Evolutionary conservation across 1,140 invertebrate species (phyloP).

Genomic region (Patella vulgata): DNA sequence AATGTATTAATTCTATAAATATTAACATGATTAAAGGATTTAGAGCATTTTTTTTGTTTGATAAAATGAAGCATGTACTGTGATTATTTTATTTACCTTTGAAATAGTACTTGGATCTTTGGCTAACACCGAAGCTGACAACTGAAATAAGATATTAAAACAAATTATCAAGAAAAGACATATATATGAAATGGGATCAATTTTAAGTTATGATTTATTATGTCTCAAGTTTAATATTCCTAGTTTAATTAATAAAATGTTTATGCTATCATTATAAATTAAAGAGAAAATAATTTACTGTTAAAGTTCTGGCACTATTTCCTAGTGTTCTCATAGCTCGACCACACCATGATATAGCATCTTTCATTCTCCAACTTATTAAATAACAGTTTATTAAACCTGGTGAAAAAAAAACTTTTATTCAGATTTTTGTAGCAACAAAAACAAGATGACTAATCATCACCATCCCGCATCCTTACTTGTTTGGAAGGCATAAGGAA

Average conservation of each 20-base stretch:
- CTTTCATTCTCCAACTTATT: slow-evolving; percentile 74
- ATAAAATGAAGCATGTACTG: too few relatives aligned
- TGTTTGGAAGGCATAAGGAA: too few relatives aligned
- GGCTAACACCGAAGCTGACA: slow-evolving; percentile 77
- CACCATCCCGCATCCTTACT: too few relatives aligned
- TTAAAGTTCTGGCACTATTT: slow-evolving; percentile 76
- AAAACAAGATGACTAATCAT: too few relatives aligned
- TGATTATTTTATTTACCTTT: too few relatives aligned
- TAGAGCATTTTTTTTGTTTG: too few relatives aligned
- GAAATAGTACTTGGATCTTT: slow-evolving; percentile 75
- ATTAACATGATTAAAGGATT: not conserved
- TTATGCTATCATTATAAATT: not conserved
- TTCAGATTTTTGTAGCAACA: too few relatives aligned
- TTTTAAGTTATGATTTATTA: too few relatives aligned
- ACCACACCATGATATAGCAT: slow-evolving; percentile 77
- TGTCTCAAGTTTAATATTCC: too few relatives aligned
- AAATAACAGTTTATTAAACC: slow-evolving; percentile 79
- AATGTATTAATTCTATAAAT: not conserved
- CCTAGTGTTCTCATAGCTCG: slow-evolving; percentile 78
- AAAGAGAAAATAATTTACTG: slow-evolving; percentile 69
- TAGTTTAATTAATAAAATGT: too few relatives aligned
- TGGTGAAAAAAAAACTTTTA: slow-evolving; percentile 30
- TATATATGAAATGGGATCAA: too few relatives aligned
- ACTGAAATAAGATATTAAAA: slow-evolving; percentile 67
- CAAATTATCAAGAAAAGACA: too few relatives aligned